Evolutionary conservation across 2,888 invertebrate genomes (phyloP), one percentile per base, ranked within the genome.

Genomic region (Invenusta paracnida): DNA sequence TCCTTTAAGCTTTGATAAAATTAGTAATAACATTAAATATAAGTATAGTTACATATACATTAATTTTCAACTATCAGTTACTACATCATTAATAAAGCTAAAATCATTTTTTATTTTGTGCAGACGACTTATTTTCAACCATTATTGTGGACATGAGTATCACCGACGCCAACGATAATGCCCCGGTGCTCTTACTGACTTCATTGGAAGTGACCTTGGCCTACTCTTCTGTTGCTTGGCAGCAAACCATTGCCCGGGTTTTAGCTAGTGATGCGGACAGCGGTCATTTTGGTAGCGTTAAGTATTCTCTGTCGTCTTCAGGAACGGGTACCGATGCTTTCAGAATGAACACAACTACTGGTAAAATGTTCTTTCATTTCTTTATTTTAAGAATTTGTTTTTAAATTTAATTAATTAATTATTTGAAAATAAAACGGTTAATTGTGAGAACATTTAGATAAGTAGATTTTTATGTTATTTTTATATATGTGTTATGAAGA

Each of bases 71-170:
- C n/a, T n/a, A n/a, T n/a, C n/a, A n/a, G n/a, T n/a, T n/a, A n/a
- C n/a, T n/a, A n/a, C n/a, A n/a, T n/a, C n/a, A n/a, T n/a, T n/a
- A n/a, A n/a, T n/a, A n/a, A n/a, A n/a, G n/a, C n/a, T n/a, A n/a
- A n/a, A n/a, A n/a, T n/a, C n/a, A n/a, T n/a, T n/a, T n/a, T 48
- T 48, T 48, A 48, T 11, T 48, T 48, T 48, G 48, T 48, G 48
- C 73, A 73, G 73, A 73, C 73, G 73, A 23, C 17, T 25, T 73
- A 73, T 73, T 73, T 25, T 73, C 73, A 73, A 73, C 73, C 11
- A 73, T 23, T 13, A 5, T 73, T 23, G 23, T 73, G 11, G 73
- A 73, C 27, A 73, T 73, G 5, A 73, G 23, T 23, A 73, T 73
- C 5, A 73, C 73, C 17, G 73, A 73, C 73, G 17, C 27, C 73